phyloP scores from a whole-genome alignment of 2,113 vertebrate genomes.

The Glaucidium brasilianum region DNA sequence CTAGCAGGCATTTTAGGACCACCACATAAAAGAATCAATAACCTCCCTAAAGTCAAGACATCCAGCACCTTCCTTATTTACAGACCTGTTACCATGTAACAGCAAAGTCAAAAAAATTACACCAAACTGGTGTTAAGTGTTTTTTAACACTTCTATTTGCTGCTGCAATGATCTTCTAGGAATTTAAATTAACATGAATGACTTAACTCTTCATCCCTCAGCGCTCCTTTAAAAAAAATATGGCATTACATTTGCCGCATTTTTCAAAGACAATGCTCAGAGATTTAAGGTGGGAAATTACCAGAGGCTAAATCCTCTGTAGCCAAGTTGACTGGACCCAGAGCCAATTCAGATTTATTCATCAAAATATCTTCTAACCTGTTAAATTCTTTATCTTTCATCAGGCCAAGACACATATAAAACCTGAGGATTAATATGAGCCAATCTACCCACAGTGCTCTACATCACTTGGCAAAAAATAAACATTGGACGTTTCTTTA shows the following conservation, averaged over 20 bases:
- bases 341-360: not conserved
- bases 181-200: not conserved
- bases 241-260: not conserved
- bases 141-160: not conserved
- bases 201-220: not conserved
- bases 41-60: not conserved
- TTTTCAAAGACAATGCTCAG: not conserved
- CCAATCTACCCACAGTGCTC: not conserved
- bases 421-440: not conserved
- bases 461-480: not conserved
- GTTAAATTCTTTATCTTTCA: not conserved
- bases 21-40: not conserved
- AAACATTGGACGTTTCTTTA: not conserved
- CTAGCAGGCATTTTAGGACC: not conserved
- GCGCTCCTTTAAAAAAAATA: not conserved
- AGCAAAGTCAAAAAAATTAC: not conserved
- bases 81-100: not conserved
- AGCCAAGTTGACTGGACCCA: not conserved
- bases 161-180: not conserved
- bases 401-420: not conserved
- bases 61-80: not conserved
- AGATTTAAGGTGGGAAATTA: not conserved
- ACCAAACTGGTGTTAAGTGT: accelerated
- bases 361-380: not conserved
- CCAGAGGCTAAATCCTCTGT: not conserved